Evolutionary conservation across 2,113 vertebrate genomes (phyloP).

Genomic region (Thomomys bottae): DNA sequence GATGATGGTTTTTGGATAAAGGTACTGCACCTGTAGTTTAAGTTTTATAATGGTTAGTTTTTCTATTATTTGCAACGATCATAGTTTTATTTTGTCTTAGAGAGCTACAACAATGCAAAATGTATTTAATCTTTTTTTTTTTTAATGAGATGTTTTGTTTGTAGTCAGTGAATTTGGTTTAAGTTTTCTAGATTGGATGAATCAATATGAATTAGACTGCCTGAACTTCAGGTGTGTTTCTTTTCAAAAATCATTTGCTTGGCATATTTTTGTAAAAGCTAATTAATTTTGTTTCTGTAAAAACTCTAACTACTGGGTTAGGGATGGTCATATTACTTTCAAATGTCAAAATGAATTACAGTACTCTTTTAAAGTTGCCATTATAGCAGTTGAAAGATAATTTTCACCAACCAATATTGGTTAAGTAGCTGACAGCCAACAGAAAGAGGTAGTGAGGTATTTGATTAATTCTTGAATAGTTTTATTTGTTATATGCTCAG

Average conservation of each 20-base stretch:
- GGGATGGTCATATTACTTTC: slow-evolving; percentile 58
- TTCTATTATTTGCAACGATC: slow-evolving; percentile 83
- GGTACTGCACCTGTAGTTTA: slow-evolving; percentile 84
- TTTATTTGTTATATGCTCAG: neutral
- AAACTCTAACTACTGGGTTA: slow-evolving; percentile 53
- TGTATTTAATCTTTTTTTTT: slow-evolving; percentile 66
- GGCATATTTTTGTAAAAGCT: slow-evolving; percentile 69
- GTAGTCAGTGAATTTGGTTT: slow-evolving; percentile 72
- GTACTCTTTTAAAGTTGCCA: slow-evolving; percentile 64
- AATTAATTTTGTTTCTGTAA: slow-evolving; percentile 75
- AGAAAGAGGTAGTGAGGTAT: slow-evolving; percentile 24
- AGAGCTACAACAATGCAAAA: slow-evolving; percentile 79
- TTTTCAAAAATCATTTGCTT: slow-evolving; percentile 63
- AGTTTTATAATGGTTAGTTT: slow-evolving; percentile 83
- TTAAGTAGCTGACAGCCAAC: slow-evolving; percentile 54
- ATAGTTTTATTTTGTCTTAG: slow-evolving; percentile 84
- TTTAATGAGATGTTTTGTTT: slow-evolving; percentile 70
- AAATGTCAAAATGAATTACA: slow-evolving; percentile 60
- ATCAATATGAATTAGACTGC: slow-evolving; percentile 73
- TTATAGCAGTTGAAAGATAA: slow-evolving; percentile 66
- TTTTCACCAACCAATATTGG: slow-evolving; percentile 64
- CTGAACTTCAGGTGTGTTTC: slow-evolving; percentile 75
- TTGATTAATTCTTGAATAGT: slow-evolving; percentile 2
- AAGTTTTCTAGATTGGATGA: slow-evolving; percentile 79
- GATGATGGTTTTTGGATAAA: slow-evolving; percentile 83